These are phyloP conservation scores for Apis laboriosa DNA, from an alignment of 1,140 invertebrate genomes.

Conservation along the genomic window DNA sequence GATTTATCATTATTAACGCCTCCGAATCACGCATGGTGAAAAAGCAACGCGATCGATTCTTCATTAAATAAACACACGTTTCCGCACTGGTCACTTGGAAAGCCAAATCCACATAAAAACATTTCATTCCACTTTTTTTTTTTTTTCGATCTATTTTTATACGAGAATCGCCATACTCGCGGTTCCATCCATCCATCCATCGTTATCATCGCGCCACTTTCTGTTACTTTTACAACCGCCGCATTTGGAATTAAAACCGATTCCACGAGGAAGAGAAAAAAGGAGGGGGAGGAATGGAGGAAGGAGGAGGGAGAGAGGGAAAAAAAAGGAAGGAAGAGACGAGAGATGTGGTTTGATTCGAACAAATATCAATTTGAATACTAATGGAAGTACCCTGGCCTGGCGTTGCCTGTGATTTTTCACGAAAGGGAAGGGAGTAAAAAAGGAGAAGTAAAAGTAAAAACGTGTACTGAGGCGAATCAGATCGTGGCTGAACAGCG, in stretches of 20 bases:
- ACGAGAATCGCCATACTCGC: not conserved
- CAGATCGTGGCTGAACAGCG: not conserved
- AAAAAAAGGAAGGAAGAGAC: too few relatives aligned
- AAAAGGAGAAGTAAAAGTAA: not conserved
- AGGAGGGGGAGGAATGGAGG: too few relatives aligned
- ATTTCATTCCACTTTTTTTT: not conserved
- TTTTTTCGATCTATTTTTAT: not conserved
- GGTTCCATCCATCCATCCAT: not conserved
- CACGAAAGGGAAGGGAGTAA: not conserved
- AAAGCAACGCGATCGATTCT: too few relatives aligned
- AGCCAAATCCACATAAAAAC: not conserved
- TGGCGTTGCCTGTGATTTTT: not conserved
- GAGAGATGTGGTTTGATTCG: not conserved
- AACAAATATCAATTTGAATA: conserved; percentile 12
- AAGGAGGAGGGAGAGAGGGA: too few relatives aligned
- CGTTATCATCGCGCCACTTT: not conserved
- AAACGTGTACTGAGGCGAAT: not conserved
- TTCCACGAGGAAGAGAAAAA: not conserved
- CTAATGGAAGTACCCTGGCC: not conserved
- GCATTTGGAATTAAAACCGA: conserved; percentile 8
- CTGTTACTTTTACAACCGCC: not conserved
- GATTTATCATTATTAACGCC: too few relatives aligned
- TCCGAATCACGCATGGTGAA: too few relatives aligned
- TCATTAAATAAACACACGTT: too few relatives aligned
- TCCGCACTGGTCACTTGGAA: not conserved